phyloP scores from a whole-genome alignment of 2,113 vertebrate genomes.

The Psammodynastes pulverulentus region DNA sequence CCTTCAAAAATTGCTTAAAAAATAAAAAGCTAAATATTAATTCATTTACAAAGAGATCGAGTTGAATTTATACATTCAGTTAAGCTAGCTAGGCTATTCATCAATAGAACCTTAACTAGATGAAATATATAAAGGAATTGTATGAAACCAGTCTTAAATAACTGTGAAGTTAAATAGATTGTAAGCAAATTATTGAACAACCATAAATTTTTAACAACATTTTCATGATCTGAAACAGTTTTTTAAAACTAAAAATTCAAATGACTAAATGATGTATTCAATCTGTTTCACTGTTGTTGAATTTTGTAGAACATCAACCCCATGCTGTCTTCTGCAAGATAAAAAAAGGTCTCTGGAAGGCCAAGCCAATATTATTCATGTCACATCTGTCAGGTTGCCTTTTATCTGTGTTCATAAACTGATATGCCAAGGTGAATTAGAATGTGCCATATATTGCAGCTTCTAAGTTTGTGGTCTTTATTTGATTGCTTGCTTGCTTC shows the following conservation, averaged over 20 bases:
- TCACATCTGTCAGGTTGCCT: background rate
- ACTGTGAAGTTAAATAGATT: background rate
- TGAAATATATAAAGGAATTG: background rate
- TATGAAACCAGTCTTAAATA: background rate
- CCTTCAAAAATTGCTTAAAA: background rate
- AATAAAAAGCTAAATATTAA: background rate
- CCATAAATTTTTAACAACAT: background rate
- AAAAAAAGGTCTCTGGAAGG: background rate
- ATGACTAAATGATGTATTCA: background rate
- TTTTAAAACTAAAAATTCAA: background rate
- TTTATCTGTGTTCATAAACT: background rate
- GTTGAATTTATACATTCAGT: background rate
- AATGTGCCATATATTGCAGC: background rate
- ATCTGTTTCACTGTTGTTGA: background rate
- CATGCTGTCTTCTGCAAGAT: background rate
- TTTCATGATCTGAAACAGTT: background rate
- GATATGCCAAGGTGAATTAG: background rate
- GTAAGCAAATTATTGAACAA: background rate
- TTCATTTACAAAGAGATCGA: background rate
- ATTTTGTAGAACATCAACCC: background rate
- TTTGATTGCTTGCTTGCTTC: background rate
- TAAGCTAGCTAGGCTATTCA: background rate
- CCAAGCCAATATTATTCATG: background rate
- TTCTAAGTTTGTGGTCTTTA: background rate
- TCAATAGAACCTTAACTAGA: background rate